Evolutionary conservation across 2,113 vertebrate genomes (phyloP).

Genomic region (Callopanchax toddi): DNA sequence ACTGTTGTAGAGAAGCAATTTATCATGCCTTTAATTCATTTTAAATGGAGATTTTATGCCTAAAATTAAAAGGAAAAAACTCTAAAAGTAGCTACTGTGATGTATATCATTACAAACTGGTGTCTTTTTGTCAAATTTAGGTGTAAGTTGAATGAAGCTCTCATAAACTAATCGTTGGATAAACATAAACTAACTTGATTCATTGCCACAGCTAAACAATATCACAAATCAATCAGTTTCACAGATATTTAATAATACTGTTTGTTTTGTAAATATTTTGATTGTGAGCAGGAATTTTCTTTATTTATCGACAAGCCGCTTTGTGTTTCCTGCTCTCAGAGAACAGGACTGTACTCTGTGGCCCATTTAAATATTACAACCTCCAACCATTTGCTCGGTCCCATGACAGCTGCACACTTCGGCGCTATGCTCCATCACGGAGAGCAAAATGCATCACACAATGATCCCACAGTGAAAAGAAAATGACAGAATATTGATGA

Average conservation of each 20-base stretch:
- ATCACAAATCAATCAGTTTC: too few species aligned
- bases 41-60: slow-evolving; percentile 28
- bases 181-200: too few species aligned
- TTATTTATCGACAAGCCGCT: slow-evolving; percentile 9
- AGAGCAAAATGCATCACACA: slow-evolving; percentile 64
- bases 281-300: neutral
- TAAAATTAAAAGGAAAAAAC: too few species aligned
- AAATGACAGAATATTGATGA: slow-evolving; percentile 78
- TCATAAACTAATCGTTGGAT: too few species aligned
- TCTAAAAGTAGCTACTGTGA: slow-evolving; percentile 50
- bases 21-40: slow-evolving; percentile 51
- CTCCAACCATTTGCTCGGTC: slow-evolving; percentile 53
- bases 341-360: slow-evolving; percentile 19
- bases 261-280: too few species aligned
- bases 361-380: slow-evolving; percentile 48
- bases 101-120: slow-evolving; percentile 41
- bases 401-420: slow-evolving; percentile 41
- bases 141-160: too few species aligned
- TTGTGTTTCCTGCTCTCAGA: slow-evolving; percentile 28
- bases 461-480: slow-evolving; percentile 44
- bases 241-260: too few species aligned
- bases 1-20: slow-evolving; percentile 37
- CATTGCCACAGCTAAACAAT: too few species aligned
- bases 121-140: neutral
- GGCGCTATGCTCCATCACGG: slow-evolving; percentile 59